Percentiles rank a stretch among this genome's conserved stretches.
phyloP scores from a whole-genome alignment of 2,888 invertebrate genomes.

The Acanthosoma haemorrhoidale region DNA sequence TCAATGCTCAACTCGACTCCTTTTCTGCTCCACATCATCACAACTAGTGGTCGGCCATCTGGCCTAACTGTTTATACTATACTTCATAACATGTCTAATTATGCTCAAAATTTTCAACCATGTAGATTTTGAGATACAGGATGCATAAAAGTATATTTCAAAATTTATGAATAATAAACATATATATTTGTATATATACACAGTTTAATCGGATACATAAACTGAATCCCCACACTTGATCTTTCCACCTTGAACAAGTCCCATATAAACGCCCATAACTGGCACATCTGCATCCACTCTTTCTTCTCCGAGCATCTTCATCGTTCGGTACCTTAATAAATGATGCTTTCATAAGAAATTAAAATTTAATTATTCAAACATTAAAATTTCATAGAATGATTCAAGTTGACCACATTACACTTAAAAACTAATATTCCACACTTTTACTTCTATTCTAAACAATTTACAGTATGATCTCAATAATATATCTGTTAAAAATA shows the following conservation, averaged over 20 bases:
- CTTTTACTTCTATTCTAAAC: no score
- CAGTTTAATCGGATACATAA: not conserved
- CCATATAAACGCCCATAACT: constrained; percentile 12
- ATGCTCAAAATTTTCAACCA: not conserved
- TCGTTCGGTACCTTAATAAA: not conserved
- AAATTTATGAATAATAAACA: not conserved
- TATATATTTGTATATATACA: not conserved
- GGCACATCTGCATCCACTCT: constrained; percentile 2
- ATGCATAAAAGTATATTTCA: not conserved
- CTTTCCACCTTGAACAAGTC: not conserved
- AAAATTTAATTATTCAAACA: no score
- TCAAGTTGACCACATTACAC: no score
- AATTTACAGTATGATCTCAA: no score
- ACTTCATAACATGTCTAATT: not conserved
- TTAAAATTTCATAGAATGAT: no score
- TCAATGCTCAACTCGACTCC: not conserved
- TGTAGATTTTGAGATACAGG: not conserved
- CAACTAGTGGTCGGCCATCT: not conserved
- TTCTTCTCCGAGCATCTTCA: constrained; percentile 23
- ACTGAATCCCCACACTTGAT: constrained; percentile 9
- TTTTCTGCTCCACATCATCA: no score
- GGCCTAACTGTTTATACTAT: not conserved
- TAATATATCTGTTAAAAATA: no score
- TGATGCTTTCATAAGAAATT: no score
- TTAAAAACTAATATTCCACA: no score